Evolutionary conservation across 2,113 vertebrate genomes (phyloP), one percentile per base, ranked within the genome.

Genomic region (Zonotrichia leucophrys): DNA sequence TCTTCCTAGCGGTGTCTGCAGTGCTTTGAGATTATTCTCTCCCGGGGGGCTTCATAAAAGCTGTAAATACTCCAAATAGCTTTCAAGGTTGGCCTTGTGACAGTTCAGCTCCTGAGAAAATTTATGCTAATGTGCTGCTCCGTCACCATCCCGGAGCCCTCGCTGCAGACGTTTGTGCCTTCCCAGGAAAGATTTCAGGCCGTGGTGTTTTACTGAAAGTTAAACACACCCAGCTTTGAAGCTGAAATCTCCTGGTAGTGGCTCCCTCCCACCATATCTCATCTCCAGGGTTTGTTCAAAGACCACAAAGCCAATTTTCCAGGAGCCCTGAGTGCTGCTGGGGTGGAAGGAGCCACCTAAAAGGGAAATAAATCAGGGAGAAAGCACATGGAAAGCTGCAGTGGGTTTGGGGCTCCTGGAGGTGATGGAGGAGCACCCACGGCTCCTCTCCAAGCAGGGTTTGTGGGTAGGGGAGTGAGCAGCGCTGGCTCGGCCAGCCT

Each of bases 41-140:
- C 97, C 96, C 28, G 5, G 95, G 94, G 97, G 94, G 93, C 72
- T 96, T 96, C 92, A 92, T 96, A 94, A 97, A 95, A 96, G 96
- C 97, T 91, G 95, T 97, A 98, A 98, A 98, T 97, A 98, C 95
- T 96, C 84, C 24, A 82, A 97, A 96, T 94, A 95, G 96, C 96
- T 98, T 97, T 97, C 96, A 94, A 92, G 96, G 95, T 93, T 62
- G 55, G 83, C 92, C 92, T 68, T 91, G 87, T n/a, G 92, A 95
- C 96, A 94, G 97, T 73, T 96, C 58, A 13, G 82, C 64, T 97
- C 97, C 96, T 60, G 80, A 82, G 97, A 93, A 98, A 97, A 97
- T 96, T 86, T 85, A 96, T 97, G 97, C 95, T 98, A 97, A 98
- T 97, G 94, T 31, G 95, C 93, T 58, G 69, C 80, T 14, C 95